A percentile compares a stretch with the other conserved stretches of the same genome.
These are phyloP conservation scores for Crotalus helleri DNA, from an alignment of 2,113 vertebrate genomes.

Conservation along the genomic window DNA sequence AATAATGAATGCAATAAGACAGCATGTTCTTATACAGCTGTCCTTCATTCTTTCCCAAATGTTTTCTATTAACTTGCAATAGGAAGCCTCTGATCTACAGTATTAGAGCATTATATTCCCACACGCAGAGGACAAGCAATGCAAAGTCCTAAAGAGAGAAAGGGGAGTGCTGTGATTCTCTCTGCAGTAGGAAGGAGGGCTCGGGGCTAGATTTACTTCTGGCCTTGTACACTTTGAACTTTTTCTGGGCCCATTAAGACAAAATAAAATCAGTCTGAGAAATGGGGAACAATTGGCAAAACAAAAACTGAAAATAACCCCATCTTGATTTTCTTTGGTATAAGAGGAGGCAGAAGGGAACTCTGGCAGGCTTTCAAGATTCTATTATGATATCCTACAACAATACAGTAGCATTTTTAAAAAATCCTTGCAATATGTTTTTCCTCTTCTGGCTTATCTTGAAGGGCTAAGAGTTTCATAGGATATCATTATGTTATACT, in stretches of 20 bases:
- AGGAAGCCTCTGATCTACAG: neutral
- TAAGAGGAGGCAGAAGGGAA: neutral
- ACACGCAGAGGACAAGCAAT: neutral
- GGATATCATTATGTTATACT: neutral
- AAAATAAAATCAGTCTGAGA: neutral
- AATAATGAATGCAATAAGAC: neutral
- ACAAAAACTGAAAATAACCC: neutral
- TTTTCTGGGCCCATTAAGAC: neutral
- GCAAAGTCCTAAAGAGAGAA: neutral
- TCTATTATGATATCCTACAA: neutral
- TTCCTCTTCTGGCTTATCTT: neutral
- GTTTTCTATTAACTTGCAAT: neutral
- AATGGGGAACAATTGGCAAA: neutral
- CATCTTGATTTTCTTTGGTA: neutral
- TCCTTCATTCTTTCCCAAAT: neutral
- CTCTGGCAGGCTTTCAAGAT: neutral
- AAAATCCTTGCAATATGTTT: neutral
- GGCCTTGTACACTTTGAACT: neutral
- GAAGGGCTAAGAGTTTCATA: neutral
- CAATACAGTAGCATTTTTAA: neutral
- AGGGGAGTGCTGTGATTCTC: neutral
- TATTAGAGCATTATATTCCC: neutral
- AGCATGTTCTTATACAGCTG: neutral
- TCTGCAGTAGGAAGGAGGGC: neutral
- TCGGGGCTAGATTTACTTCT: neutral